Evolutionary conservation across 2,888 invertebrate genomes (phyloP).

Genomic region (Drosophila recens): DNA sequence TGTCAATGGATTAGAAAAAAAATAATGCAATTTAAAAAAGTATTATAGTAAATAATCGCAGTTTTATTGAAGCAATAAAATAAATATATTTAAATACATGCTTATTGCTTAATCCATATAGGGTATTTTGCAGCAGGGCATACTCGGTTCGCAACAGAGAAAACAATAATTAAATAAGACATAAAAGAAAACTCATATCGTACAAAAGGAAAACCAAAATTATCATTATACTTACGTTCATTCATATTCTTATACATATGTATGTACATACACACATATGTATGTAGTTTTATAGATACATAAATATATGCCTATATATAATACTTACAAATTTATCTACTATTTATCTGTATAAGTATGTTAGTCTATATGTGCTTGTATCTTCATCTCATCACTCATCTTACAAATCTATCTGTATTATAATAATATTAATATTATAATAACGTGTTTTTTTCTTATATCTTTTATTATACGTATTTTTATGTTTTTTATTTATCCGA

Average conservation of each 20-base stretch:
- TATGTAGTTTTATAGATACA: neutral
- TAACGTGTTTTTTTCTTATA: too few relatives aligned
- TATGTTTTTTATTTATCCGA: too few relatives aligned
- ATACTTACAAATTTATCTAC: neutral
- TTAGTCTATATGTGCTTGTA: neutral
- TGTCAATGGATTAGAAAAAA: neutral
- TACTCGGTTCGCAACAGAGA: neutral
- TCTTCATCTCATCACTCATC: too few relatives aligned
- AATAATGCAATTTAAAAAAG: neutral
- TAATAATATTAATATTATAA: too few relatives aligned
- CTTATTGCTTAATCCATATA: neutral
- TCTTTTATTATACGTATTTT: too few relatives aligned
- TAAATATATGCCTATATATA: neutral
- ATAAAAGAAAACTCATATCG: conserved; percentile 26
- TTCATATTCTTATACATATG: neutral
- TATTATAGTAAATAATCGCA: neutral
- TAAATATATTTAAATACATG: neutral
- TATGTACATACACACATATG: too few relatives aligned
- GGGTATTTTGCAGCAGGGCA: neutral
- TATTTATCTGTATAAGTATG: neutral
- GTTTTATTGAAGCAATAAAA: neutral
- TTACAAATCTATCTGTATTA: neutral
- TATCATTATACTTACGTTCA: conserved; percentile 1
- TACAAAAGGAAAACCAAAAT: conserved; percentile 28
- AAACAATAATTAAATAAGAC: conserved; percentile 32